Conservation (phyloP, 2,888 invertebrate species). For the Ischnus inquisitorius region DNA sequence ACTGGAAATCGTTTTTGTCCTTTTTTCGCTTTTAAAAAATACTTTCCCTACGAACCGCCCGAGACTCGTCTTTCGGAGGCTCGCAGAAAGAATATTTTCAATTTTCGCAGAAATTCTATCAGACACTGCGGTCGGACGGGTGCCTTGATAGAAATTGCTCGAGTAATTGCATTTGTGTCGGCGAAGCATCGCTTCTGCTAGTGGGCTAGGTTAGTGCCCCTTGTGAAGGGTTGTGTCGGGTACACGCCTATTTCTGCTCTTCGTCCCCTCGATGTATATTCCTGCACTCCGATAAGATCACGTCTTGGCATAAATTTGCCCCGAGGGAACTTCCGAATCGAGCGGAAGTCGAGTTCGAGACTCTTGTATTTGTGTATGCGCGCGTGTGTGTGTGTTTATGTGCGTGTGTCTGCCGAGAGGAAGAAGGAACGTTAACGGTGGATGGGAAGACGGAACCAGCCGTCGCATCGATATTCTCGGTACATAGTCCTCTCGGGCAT, state of each 20-base stretch:
- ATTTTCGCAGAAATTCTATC: not conserved
- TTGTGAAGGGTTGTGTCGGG: constrained; percentile 22
- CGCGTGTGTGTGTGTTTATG: constrained; percentile 11
- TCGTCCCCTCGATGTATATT: constrained; percentile 29
- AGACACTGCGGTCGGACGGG: not conserved
- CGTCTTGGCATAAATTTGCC: constrained; percentile 70
- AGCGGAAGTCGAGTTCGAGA: constrained; percentile 60
- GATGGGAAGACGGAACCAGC: constrained; percentile 51
- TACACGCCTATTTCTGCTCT: constrained; percentile 30
- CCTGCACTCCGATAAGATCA: constrained; percentile 62
- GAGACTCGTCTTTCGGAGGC: no score
- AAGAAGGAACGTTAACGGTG: constrained; percentile 26
- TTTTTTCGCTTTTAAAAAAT: no score
- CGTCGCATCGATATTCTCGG: constrained; percentile 62
- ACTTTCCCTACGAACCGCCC: no score
- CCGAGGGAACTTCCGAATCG: constrained; percentile 65
- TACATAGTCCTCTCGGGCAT: constrained; percentile 28
- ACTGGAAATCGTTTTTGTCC: no score
- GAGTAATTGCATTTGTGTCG: constrained; percentile 28
- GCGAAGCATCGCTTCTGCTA: constrained; percentile 1
- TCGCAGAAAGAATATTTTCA: not conserved
- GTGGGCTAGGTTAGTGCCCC: constrained; percentile 40
- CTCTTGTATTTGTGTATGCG: constrained; percentile 9
- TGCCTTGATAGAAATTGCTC: not conserved
- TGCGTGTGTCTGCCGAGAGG: constrained; percentile 7